Evolutionary conservation across 2,113 vertebrate species (phyloP).

Genomic region (Gobio gobio): DNA sequence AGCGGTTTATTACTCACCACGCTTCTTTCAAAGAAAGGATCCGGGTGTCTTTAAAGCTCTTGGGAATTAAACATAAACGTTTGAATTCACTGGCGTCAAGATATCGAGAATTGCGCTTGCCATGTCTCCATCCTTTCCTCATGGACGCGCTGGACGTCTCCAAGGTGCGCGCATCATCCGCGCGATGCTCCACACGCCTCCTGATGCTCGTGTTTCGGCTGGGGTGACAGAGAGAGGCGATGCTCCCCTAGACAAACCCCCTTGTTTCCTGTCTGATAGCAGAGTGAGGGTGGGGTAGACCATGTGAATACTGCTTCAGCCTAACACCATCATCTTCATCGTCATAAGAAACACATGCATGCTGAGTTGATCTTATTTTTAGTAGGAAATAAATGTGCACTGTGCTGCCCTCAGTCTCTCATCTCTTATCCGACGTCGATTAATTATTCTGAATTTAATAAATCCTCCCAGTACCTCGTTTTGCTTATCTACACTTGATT

Average conservation of each 20-base stretch:
- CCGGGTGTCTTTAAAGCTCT: conserved; percentile 11
- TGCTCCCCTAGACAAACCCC: background rate
- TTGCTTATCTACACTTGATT: background rate
- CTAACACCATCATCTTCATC: conserved; percentile 6
- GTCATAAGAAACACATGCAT: background rate
- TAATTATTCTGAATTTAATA: background rate
- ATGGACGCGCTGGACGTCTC: conserved; percentile 58
- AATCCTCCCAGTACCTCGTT: background rate
- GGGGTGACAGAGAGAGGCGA: conserved; percentile 50
- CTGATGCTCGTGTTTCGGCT: conserved; percentile 43
- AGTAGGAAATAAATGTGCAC: background rate
- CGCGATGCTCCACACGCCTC: conserved; percentile 49
- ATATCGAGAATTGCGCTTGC: conserved; percentile 62
- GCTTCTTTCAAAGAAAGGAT: conserved; percentile 32
- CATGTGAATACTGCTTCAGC: conserved; percentile 13
- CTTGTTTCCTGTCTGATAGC: background rate
- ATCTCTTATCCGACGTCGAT: background rate
- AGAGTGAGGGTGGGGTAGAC: conserved; percentile 28
- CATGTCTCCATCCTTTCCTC: conserved; percentile 71
- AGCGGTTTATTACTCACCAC: conserved; percentile 34
- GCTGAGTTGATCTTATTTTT: background rate
- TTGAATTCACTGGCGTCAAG: conserved; percentile 60
- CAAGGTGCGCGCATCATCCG: conserved; percentile 46
- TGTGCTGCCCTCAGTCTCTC: background rate
- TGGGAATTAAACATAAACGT: conserved; percentile 26